phyloP scores from a whole-genome alignment of 2,888 invertebrate species.

The Strigamia maritima region DNA sequence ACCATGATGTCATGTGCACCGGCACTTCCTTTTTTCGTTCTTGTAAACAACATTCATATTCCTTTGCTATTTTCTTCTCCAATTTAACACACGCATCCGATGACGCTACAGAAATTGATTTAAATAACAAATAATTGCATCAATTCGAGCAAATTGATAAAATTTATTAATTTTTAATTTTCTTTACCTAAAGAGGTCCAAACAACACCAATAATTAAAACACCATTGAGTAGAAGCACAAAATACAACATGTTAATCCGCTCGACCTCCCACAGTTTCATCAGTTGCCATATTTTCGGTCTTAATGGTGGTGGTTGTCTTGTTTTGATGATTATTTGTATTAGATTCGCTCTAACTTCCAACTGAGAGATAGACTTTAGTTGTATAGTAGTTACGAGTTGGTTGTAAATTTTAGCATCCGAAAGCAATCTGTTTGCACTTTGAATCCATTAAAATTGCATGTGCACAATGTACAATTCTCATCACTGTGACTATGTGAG shows the following conservation, averaged over 20 bases:
- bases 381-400: background rate
- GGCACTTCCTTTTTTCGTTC: background rate
- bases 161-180: background rate
- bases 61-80: constrained; percentile 5
- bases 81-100: background rate
- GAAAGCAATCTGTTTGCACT: background rate
- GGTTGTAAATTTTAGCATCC: background rate
- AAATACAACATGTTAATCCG: constrained; percentile 15
- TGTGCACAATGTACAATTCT: background rate
- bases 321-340: background rate
- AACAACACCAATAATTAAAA: background rate
- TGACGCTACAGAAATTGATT: background rate
- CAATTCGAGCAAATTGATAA: too few relatives aligned
- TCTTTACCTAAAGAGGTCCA: background rate
- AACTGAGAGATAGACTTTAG: background rate
- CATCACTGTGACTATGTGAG: background rate
- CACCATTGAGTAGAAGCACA: background rate
- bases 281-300: background rate
- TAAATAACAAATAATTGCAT: background rate
- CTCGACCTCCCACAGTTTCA: background rate
- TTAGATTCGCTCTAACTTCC: background rate
- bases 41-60: constrained; percentile 7
- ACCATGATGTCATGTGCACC: background rate
- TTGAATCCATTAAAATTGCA: background rate
- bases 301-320: background rate